Conservation (phyloP, 2,888 invertebrate species). For the Pemphredon lugubris region DNA sequence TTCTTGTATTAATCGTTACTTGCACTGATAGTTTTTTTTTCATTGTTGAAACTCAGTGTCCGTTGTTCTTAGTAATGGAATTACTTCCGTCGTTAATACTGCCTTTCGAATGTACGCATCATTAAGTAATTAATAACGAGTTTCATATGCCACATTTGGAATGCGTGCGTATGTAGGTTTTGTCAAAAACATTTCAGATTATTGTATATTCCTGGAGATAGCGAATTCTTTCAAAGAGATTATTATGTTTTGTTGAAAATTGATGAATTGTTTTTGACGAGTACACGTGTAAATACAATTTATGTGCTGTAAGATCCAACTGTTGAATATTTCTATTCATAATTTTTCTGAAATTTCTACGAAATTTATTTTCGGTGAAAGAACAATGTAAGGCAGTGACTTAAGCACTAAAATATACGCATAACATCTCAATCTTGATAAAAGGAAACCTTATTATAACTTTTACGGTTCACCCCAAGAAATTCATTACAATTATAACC, state of each 20-base stretch:
- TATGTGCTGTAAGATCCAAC: constrained; percentile 59
- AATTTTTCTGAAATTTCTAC: constrained; percentile 57
- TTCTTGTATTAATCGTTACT: not conserved
- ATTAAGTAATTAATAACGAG: too few relatives aligned
- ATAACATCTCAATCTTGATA: constrained; percentile 52
- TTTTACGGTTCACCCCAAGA: constrained; percentile 24
- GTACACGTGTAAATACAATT: constrained; percentile 66
- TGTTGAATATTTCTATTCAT: constrained; percentile 60
- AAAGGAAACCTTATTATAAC: constrained; percentile 36
- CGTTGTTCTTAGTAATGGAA: too few relatives aligned
- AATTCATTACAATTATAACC: not conserved
- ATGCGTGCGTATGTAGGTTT: not conserved
- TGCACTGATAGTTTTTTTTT: constrained; percentile 1
- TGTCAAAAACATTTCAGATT: not conserved
- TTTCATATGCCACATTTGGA: not conserved
- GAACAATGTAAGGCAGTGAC: constrained; percentile 56
- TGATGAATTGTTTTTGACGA: constrained; percentile 62
- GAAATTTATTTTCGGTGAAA: constrained; percentile 54
- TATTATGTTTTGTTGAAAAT: constrained; percentile 65
- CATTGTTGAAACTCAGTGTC: constrained; percentile 3
- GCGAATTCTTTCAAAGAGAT: constrained; percentile 62
- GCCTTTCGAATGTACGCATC: too few relatives aligned
- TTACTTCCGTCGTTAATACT: not conserved
- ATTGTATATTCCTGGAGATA: constrained; percentile 55
- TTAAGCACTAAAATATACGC: constrained; percentile 58